These are phyloP conservation scores for Anguilla pacifica DNA, from an alignment of 2,797 vertebrate species.

Conservation along the genomic window DNA sequence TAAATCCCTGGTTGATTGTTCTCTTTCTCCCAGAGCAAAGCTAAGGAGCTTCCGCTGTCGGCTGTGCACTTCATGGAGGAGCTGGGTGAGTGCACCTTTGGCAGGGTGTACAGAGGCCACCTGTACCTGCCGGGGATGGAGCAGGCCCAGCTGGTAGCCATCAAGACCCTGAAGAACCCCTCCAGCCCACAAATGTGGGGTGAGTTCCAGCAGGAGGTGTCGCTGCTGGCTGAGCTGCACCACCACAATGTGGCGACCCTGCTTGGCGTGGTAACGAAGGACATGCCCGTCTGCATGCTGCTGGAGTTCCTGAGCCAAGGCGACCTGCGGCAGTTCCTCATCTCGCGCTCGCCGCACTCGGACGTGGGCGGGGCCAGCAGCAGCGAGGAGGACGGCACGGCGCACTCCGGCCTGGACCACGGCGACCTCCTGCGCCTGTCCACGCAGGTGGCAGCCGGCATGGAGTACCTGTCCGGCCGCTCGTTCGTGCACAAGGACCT, in stretches of 20 bases:
- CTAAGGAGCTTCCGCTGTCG: slow-evolving; percentile 93
- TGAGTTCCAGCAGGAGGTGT: slow-evolving; percentile 94
- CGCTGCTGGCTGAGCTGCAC: slow-evolving; percentile 88
- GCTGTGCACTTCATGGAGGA: slow-evolving; percentile 99
- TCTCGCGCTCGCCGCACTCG: slow-evolving; percentile 94
- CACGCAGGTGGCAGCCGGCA: slow-evolving; percentile 89
- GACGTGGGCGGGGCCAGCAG: slow-evolving; percentile 87
- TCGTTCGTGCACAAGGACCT: slow-evolving; percentile 96
- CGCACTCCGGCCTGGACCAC: slow-evolving; percentile 93
- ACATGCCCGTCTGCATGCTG: slow-evolving; percentile 92
- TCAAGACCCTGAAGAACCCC: slow-evolving; percentile 93
- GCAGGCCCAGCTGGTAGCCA: slow-evolving; percentile 92
- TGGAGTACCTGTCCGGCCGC: slow-evolving; percentile 93
- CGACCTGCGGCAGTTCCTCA: slow-evolving; percentile 97
- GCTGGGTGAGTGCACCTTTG: slow-evolving; percentile 86
- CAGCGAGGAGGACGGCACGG: slow-evolving; percentile 94
- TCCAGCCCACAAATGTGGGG: slow-evolving; percentile 89
- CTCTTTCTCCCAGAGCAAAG: slow-evolving; percentile 79
- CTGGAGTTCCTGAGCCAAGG: slow-evolving; percentile 94
- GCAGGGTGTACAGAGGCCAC: slow-evolving; percentile 98
- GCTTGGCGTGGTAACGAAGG: slow-evolving; percentile 91
- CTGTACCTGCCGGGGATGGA: slow-evolving; percentile 98
- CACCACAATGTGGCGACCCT: slow-evolving; percentile 94
- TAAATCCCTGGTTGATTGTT: too few relatives aligned
- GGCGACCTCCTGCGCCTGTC: slow-evolving; percentile 93